Evolutionary conservation across 2,797 vertebrate genomes (phyloP), one percentile per base, ranked within the genome.

Genomic region (Sebastes oblongus): DNA sequence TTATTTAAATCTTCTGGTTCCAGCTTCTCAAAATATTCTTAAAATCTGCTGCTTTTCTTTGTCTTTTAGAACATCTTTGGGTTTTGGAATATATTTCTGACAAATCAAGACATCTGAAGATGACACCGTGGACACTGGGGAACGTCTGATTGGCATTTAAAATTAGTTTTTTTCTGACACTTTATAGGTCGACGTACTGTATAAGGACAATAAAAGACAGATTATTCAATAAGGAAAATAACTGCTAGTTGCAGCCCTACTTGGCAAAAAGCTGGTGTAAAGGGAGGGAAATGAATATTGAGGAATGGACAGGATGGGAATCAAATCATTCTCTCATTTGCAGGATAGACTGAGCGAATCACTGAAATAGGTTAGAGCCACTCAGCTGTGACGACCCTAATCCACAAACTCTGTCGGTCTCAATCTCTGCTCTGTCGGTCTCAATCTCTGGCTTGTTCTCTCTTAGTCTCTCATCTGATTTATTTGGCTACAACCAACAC

Each of bases 361-460:
- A 69, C 56, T 75, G 56, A 91, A 93, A 91, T 91, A 88, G 93
- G 91, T 93, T 93, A 85, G 73, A 92, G 78, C 39, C 87, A 82
- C 78, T 90, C 84, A 88, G 77, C 90, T 93, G 89, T 89, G 88
- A 89, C 72, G 75, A 77, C 85, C 86, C 89, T 86, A 93, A 94
- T 91, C 93, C 93, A 87, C 79, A 11, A 80, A 8, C 78, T 83
- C 72, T 79, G 46, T 50, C 76, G n/a, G 34, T 78, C 72, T 88
- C 86, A 79, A 72, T 81, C 71, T 79, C 81, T 54, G 11, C 78
- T 82, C 72, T 78, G 42, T 50, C 76, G 14, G 29, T 78, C 72
- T 88, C 86, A 78, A 70, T 81, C 75, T 80, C 81, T 54, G 13
- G 32, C 58, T 62, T 55, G 10, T 29, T 58, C 66, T 27, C 46